These are phyloP conservation scores for Acyrthosiphon pisum DNA, from an alignment of 1,140 invertebrate genomes.

Conservation along the genomic window DNA sequence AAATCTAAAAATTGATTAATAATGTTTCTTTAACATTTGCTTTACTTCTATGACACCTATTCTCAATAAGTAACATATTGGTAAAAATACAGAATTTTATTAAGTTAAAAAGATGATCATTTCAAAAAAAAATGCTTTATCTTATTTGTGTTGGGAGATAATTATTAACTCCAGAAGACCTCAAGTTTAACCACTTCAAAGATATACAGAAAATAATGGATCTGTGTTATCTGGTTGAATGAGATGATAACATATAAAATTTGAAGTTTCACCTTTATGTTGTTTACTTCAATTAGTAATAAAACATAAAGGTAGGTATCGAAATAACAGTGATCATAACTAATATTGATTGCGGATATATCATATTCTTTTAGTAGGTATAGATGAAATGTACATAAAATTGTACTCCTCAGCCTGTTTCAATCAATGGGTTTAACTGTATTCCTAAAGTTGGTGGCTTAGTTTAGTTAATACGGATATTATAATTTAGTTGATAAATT, in stretches of 20 bases:
- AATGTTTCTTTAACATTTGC: slow-evolving; percentile 34
- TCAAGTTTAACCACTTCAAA: slow-evolving; percentile 14
- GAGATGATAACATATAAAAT: background rate
- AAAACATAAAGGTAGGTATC: slow-evolving; percentile 46
- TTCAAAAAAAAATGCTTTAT: background rate
- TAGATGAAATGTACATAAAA: background rate
- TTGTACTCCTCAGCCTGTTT: background rate
- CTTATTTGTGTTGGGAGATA: background rate
- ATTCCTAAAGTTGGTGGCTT: background rate
- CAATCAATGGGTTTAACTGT: background rate
- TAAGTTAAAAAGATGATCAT: background rate
- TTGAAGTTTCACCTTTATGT: slow-evolving; percentile 2
- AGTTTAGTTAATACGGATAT: background rate
- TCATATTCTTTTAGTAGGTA: background rate
- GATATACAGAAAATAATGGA: slow-evolving; percentile 20
- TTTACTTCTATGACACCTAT: slow-evolving; percentile 26
- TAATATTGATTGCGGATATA: background rate
- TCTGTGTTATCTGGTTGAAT: background rate
- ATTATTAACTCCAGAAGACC: slow-evolving; percentile 32
- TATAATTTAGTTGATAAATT: background rate
- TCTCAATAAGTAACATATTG: background rate
- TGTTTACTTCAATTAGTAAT: background rate
- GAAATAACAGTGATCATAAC: background rate
- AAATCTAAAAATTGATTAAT: slow-evolving; percentile 32
- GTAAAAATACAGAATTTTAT: background rate